Evolutionary conservation across 30 jellyfish, hydroid and myxozoan genomes (phyloP).

Genomic region (Aurelia sp.): DNA sequence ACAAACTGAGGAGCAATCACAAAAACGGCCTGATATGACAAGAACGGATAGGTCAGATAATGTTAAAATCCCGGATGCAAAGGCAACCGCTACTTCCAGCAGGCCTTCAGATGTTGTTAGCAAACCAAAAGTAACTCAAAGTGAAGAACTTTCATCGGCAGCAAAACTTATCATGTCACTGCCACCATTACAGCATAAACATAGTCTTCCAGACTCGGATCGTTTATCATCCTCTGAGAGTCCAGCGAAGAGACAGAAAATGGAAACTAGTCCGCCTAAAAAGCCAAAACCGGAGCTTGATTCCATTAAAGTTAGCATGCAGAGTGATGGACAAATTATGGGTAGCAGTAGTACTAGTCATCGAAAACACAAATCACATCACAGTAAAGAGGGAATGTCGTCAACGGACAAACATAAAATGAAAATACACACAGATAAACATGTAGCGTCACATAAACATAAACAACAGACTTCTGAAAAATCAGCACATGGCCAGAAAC

Average conservation of each 20-base stretch:
- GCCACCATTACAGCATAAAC: slow-evolving; percentile 57
- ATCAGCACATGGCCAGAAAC: slow-evolving; percentile 61
- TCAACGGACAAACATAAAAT: slow-evolving; percentile 40
- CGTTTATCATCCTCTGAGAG: slow-evolving; percentile 43
- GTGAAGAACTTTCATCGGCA: slow-evolving; percentile 59
- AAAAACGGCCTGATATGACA: slow-evolving; percentile 20
- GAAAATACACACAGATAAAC: slow-evolving; percentile 42
- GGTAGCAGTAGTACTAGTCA: slow-evolving; percentile 47
- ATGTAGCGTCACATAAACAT: slow-evolving; percentile 33
- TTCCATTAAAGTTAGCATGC: slow-evolving; percentile 9
- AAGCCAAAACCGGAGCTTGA: slow-evolving; percentile 41
- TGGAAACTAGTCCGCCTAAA: slow-evolving; percentile 44
- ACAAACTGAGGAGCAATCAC: too few relatives aligned
- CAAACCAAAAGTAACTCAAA: slow-evolving; percentile 10
- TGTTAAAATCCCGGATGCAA: slow-evolving; percentile 17
- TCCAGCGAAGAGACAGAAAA: slow-evolving; percentile 75
- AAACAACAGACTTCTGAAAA: slow-evolving; percentile 51
- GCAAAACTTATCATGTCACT: slow-evolving; percentile 36
- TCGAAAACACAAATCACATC: slow-evolving; percentile 34
- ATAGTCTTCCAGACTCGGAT: slow-evolving; percentile 51
- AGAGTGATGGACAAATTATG: not conserved
- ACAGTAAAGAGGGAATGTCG: not conserved
- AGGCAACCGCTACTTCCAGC: slow-evolving; percentile 12
- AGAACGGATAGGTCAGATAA: not conserved
- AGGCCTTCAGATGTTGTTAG: slow-evolving; percentile 24